Evolutionary conservation across 2,888 invertebrate species (phyloP).

Genomic region (Oxystoma pomonae): DNA sequence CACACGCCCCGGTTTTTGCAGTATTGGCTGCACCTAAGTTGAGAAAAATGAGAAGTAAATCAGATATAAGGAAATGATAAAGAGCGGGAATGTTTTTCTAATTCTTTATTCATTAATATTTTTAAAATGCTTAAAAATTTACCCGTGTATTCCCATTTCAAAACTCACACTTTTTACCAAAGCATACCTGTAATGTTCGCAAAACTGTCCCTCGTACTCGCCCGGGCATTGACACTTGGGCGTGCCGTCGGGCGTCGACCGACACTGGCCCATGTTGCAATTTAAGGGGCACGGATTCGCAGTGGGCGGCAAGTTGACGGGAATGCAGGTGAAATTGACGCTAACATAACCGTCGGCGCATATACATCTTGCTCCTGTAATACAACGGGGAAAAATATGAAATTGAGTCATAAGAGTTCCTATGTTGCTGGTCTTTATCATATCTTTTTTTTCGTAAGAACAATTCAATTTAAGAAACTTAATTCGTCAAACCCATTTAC

Average conservation of each 20-base stretch:
- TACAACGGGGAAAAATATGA: too few relatives aligned
- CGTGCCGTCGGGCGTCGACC: conserved; percentile 48
- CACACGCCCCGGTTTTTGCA: conserved; percentile 63
- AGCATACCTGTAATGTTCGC: conserved; percentile 53
- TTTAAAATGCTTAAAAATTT: too few relatives aligned
- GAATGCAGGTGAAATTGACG: conserved; percentile 44
- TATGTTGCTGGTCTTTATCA: too few relatives aligned
- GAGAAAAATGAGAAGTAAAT: background rate
- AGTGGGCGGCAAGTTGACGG: conserved; percentile 24
- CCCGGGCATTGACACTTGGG: conserved; percentile 63
- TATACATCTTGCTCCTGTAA: conserved; percentile 38
- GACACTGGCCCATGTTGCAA: conserved; percentile 61
- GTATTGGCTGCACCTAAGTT: conserved; percentile 60
- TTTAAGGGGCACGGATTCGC: conserved; percentile 50
- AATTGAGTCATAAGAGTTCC: too few relatives aligned
- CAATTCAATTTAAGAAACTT: too few relatives aligned
- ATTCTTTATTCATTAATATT: too few relatives aligned
- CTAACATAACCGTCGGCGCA: conserved; percentile 45
- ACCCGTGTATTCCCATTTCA: too few relatives aligned
- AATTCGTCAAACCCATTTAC: too few relatives aligned
- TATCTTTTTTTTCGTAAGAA: too few relatives aligned
- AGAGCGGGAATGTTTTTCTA: too few relatives aligned
- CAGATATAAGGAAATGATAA: background rate
- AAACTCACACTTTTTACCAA: too few relatives aligned
- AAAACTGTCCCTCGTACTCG: conserved; percentile 61